Evolutionary conservation across 2,113 vertebrate species (phyloP), one percentile per base, ranked within the genome.

Genomic region (Petrocephalus microphthalmus): DNA sequence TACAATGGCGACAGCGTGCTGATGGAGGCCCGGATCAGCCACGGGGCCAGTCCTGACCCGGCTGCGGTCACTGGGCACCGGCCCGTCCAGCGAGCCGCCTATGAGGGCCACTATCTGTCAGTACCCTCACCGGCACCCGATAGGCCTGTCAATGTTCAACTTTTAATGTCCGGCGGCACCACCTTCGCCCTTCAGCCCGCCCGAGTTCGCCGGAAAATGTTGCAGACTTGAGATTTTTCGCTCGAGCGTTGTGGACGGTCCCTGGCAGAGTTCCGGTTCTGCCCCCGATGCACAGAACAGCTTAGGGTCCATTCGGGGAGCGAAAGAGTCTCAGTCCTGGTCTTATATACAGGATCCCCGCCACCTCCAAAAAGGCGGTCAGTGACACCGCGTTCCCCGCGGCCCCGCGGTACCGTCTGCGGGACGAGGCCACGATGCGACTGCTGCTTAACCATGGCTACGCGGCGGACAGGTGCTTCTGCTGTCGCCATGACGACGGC

Each of bases 391-490:
- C 93, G 84, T 98, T 98, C 78, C 96, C 97, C 89, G 97, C 96
- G 0, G 96, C 96, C 78, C 94, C 97, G 91, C 97, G 97, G 90
- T 98, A 98, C 53, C 96, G 96, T 78, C 91, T 98, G 19, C 96
- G 94, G n/a, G 96, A 98, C 3, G 97, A 97, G 89, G 92, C 93
- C 10, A 98, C 99, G 97, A 95, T 97, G 93, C 93, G 96, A 85
- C 91, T 98, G 87, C 90, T 99, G 91, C 94, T 98, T 49, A 97
- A 96, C 89, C 92, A 95, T 0, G 97, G 97, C 25, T 99, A 97
- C 45, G 91, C 94, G 0, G 96, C 93, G 86, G 93, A 96, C 53
- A 94, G 93, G 91, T 97, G 96, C 90, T 97, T 98, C 94, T 91
- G 93, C 11, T 98, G 96, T 89, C 92, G 91, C 92, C 96, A 97